Base-by-base conservation (phyloP, 2,888 invertebrate genomes). In the Trichacis sp. region DNA sequence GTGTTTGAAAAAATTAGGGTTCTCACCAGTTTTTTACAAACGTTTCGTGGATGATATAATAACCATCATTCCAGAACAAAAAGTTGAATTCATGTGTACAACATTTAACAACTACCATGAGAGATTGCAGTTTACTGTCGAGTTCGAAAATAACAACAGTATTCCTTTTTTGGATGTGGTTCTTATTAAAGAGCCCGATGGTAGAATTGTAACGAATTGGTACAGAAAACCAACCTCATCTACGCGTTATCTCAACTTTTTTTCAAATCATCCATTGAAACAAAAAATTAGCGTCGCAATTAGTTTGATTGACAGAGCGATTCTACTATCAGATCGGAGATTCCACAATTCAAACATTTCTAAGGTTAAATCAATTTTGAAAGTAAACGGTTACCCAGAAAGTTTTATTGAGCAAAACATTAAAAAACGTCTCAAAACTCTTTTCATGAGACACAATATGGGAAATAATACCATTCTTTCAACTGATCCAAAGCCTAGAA, bases 11-110 rank as follows among this genome's bases (percentile, higher is more conserved):
- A 18, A 15, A 5, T 9, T 55, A 1, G 43, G 38, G 9, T 58
- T 49, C 14, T 14, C 12, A 14, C 55, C 53, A 24, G 1, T 18
- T 3, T 15, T 58, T 1, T 58, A 42, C 14, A 11, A 33, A 40
- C 42, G 59, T 18, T 64, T 50, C 15, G 64, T 64, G 0, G 51
- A 64, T 43, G 55, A 64, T 14, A 64, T 52, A 4, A 19, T 65
- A 8, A 56, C 48, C 1, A 38, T 50, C 0, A 18, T 65, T 14
- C 60, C 55, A 6, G 12, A 42, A 14, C 11, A 49, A 1, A 48
- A 59, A 50, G 17, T 47, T 0, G n/a, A 36, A 2, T 9, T 43
- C 0, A 49, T 57, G n/a, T 0, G 56, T 1, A 17, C 30, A 0
- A 29, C 20, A 0, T 60, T 65, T 24, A 56, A 60, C 33, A 14